Percentiles rank a stretch among this genome's conserved stretches.
These are phyloP conservation scores for Psix sp. DNA, from an alignment of 1,140 invertebrate genomes.

Conservation along the genomic window DNA sequence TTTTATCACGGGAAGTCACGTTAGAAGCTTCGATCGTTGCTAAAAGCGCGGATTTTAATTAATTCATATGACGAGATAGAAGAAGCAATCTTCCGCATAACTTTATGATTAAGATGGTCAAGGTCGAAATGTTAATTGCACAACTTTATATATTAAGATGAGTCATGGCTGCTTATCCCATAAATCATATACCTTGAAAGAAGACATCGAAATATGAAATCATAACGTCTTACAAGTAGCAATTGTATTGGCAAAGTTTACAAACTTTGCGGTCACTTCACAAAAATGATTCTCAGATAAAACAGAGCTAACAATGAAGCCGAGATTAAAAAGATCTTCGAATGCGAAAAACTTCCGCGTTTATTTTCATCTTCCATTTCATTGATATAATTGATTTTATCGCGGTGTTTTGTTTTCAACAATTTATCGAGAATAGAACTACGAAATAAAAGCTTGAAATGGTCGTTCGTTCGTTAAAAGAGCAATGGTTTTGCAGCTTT, in stretches of 20 bases:
- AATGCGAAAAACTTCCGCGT: conserved; percentile 39
- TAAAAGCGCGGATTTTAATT: conserved; percentile 22
- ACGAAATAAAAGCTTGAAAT: neutral
- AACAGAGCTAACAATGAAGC: conserved; percentile 49
- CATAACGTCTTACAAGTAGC: conserved; percentile 21
- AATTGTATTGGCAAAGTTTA: conserved; percentile 46
- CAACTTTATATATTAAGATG: too few species aligned
- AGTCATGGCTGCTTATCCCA: conserved; percentile 22
- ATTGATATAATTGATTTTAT: conserved; percentile 65
- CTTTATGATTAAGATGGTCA: too few species aligned
- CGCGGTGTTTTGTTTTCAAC: conserved; percentile 18
- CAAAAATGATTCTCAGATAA: conserved; percentile 45
- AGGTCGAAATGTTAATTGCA: too few species aligned
- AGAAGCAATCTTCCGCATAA: too few species aligned
- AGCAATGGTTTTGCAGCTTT: too few species aligned
- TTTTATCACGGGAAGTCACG: conserved; percentile 50
- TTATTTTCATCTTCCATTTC: conserved; percentile 54
- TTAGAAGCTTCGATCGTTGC: conserved; percentile 34
- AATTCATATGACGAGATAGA: conserved; percentile 26
- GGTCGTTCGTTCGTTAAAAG: too few species aligned
- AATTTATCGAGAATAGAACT: conserved; percentile 6
- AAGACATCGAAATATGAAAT: too few species aligned
- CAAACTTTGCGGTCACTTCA: conserved; percentile 44
- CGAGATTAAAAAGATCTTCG: conserved; percentile 45
- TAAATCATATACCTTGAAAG: conserved; percentile 28